These are phyloP conservation scores for Eremobia ochroleuca DNA, from an alignment of 2,888 invertebrate species.

Conservation along the genomic window DNA sequence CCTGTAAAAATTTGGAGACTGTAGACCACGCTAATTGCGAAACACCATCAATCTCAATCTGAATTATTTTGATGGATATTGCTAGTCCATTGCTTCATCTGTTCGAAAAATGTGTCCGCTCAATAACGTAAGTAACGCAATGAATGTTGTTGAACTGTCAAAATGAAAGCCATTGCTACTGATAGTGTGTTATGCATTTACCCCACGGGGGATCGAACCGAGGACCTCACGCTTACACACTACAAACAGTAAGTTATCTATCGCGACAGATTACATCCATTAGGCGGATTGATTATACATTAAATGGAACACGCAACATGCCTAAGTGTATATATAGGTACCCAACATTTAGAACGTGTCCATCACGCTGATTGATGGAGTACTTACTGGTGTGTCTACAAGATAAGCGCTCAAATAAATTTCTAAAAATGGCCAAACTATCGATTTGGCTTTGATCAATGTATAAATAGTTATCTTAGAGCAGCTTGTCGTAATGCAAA, in stretches of 20 bases:
- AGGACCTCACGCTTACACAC: neutral
- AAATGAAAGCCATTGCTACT: too few species aligned
- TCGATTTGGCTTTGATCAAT: slow-evolving; percentile 3
- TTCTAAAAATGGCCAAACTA: slow-evolving; percentile 12
- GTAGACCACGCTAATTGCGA: too few species aligned
- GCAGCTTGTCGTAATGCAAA: neutral
- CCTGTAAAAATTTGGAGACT: too few species aligned
- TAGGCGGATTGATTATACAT: slow-evolving; percentile 26
- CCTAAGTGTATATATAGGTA: neutral
- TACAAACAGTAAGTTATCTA: slow-evolving; percentile 14
- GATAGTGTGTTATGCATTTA: too few species aligned
- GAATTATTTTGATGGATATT: too few species aligned
- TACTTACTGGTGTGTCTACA: neutral
- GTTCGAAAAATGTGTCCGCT: too few species aligned
- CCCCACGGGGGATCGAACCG: neutral
- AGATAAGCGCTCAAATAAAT: slow-evolving; percentile 5
- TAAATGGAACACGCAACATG: neutral
- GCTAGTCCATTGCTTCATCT: too few species aligned
- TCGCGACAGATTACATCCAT: slow-evolving; percentile 25
- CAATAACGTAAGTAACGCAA: too few species aligned
- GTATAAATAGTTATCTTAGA: too few species aligned
- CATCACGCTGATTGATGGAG: slow-evolving; percentile 32
- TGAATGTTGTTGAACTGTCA: too few species aligned
- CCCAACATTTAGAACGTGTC: neutral
- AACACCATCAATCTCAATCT: too few species aligned